Evolutionary conservation across 1,140 invertebrate genomes (phyloP), one percentile per base, ranked within the genome.

Genomic region (Marisa cornuarietis): DNA sequence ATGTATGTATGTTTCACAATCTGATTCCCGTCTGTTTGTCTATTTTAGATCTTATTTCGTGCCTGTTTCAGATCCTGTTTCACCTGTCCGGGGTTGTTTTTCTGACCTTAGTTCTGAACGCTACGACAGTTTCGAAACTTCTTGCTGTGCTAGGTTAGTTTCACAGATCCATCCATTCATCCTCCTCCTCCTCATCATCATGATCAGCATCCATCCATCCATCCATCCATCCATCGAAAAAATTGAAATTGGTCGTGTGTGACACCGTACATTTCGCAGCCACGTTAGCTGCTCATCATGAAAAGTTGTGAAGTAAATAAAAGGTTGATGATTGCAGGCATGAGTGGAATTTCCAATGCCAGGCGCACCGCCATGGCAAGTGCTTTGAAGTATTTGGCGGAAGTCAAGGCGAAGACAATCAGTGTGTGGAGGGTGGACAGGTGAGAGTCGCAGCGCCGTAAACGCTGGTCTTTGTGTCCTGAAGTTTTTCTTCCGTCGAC

Each of bases 61-160:
- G 63, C 3, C 51, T 82, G 20, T 76, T 86, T 26, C 81, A 92
- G 90, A 87, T 92, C 31, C 80, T 92, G 9, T 86, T 92, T 61
- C 90, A 92, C 83, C 88, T 90, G 0, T 89, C 90, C 22, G 90
- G 90, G 22, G 88, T 91, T 62, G 91, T 92, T 22, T 84, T 91
- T 54, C 82, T 91, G 42, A 92, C 91, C 8, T 80, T 92, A 63
- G 31, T 92, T 0, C 83, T 92, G 22, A 92, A 92, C 81, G 91
- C 90, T 14, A 88, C 91, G 13, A 92, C 92, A 13, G 90, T 90
- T 16, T 85, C 85, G 62, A 77, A 79, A 18, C 81, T 92, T 0
- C 85, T 92, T 10, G 83, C 88, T 65, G 65, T 89, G n/a, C 81
- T 92, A 49, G 90, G 91, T 91, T 84, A 84, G 31, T 24, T 6